phyloP scores from a whole-genome alignment of 2,113 vertebrate species.

The Thalassarche chlororhynchos region DNA sequence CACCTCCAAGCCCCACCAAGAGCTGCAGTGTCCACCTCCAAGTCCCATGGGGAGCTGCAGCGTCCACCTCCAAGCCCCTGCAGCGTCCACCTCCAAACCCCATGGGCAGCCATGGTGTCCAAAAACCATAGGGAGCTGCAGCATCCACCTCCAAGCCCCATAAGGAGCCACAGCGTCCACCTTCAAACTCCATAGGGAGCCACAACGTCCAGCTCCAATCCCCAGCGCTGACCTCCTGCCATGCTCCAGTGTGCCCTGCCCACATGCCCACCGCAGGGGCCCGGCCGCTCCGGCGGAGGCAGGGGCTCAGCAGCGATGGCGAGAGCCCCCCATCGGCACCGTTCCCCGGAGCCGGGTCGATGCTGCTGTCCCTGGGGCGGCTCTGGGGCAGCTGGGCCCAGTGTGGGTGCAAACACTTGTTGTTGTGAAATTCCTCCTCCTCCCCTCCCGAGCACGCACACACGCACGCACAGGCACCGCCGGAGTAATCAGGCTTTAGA shows the following conservation, averaged over 20 bases:
- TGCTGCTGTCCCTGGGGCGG: neutral
- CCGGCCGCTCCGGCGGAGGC: accelerated
- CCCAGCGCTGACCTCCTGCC: neutral
- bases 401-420: constrained; percentile 44
- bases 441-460: constrained; percentile 4
- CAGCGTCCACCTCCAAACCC: neutral
- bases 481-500: constrained; percentile 70
- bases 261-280: accelerated
- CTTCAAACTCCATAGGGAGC: neutral
- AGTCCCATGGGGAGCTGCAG: neutral
- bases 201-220: neutral
- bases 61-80: neutral
- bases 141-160: neutral
- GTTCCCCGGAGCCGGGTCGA: accelerated
- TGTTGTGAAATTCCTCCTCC: constrained; percentile 60
- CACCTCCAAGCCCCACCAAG: neutral
- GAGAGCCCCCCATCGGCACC: neutral
- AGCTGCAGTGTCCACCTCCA: neutral
- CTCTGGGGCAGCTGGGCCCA: constrained; percentile 37
- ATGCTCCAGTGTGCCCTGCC: neutral
- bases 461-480: constrained; percentile 43
- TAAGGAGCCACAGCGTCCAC: neutral
- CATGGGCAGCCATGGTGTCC: accelerated
- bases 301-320: neutral
- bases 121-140: no score